A percentile compares a stretch with the other conserved stretches of the same genome.
These are phyloP conservation scores for Geodia barretti DNA, from an alignment of 37 sponge, comb jelly and placozoan genomes.

Conservation along the genomic window DNA sequence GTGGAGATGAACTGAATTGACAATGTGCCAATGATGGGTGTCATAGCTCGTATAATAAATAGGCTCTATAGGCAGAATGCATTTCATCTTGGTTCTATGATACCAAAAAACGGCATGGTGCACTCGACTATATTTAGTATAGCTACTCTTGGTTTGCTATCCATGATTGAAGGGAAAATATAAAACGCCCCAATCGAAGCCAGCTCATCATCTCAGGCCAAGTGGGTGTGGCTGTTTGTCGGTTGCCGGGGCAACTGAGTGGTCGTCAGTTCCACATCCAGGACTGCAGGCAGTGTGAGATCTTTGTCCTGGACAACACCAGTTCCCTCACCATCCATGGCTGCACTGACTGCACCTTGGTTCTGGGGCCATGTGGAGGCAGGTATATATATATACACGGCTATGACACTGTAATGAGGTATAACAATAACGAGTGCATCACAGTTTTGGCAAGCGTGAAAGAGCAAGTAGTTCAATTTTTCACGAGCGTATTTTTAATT, in stretches of 20 bases:
- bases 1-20: no score
- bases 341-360: conserved; percentile 68
- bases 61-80: no score
- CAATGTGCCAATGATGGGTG: no score
- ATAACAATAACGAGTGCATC: no score
- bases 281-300: conserved; percentile 55
- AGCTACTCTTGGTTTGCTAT: no score
- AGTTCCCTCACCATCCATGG: conserved; percentile 70
- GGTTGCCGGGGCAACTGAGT: conserved; percentile 68
- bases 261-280: conserved; percentile 65
- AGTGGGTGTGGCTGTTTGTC: conserved; percentile 42
- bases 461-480: not conserved
- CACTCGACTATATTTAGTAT: no score
- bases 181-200: conserved; percentile 1
- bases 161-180: conserved; percentile 27
- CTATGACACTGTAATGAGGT: not conserved
- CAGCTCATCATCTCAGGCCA: conserved; percentile 37
- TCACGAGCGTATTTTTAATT: not conserved
- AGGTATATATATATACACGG: no score
- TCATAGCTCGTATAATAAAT: no score
- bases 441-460: no score
- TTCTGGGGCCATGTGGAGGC: conserved; percentile 83
- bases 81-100: no score
- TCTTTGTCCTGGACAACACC: conserved; percentile 74
- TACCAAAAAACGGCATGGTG: no score